phyloP scores from a whole-genome alignment of 2,113 vertebrate species.

The Clarias batrachus region DNA sequence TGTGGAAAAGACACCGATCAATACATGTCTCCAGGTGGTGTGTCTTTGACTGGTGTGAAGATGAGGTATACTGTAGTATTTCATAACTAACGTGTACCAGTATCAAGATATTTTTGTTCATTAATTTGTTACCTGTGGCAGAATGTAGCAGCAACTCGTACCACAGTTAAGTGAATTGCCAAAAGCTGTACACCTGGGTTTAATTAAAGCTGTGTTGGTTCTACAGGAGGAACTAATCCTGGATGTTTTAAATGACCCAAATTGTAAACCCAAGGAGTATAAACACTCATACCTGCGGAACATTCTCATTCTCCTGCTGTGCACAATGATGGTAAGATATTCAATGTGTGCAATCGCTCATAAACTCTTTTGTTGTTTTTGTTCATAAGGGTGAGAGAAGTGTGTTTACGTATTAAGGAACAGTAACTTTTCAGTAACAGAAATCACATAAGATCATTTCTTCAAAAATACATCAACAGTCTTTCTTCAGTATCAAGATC shows the following conservation, averaged over 20 bases:
- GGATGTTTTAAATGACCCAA: constrained; percentile 73
- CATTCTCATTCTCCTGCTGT: constrained; percentile 73
- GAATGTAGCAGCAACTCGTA: background rate
- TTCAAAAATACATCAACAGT: background rate
- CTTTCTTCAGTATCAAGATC: no score
- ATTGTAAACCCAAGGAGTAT: constrained; percentile 60
- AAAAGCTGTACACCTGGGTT: background rate
- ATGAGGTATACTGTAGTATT: constrained; percentile 74
- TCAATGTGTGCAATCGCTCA: background rate
- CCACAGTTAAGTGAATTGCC: background rate
- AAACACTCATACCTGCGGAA: constrained; percentile 80
- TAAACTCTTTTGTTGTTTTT: background rate
- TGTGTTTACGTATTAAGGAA: constrained; percentile 4
- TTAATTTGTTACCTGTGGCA: background rate
- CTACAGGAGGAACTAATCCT: constrained; percentile 86
- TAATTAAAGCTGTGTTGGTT: background rate
- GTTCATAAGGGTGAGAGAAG: constrained; percentile 31
- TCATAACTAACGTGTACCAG: background rate
- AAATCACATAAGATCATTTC: background rate
- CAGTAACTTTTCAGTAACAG: background rate
- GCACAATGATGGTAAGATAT: constrained; percentile 78
- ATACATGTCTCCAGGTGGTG: constrained; percentile 76
- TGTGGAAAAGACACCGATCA: constrained; percentile 87
- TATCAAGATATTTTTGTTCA: background rate
- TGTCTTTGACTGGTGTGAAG: constrained; percentile 84